These are phyloP conservation scores for Cyprinus carpio DNA, from an alignment of 2,113 vertebrate genomes.

Conservation along the genomic window DNA sequence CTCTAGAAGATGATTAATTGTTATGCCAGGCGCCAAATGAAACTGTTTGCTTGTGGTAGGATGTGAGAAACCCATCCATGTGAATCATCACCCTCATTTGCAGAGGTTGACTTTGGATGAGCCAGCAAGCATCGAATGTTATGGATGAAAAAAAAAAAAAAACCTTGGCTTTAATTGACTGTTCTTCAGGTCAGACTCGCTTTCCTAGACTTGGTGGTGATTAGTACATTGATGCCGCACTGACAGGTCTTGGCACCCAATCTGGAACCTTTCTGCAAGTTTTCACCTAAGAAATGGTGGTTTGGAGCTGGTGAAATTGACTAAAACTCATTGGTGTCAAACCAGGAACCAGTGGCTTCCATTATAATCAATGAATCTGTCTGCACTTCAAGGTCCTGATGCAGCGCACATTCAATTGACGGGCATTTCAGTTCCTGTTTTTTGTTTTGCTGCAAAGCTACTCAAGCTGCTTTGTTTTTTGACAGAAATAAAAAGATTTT, in stretches of 20 bases:
- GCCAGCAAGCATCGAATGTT: neutral
- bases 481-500: neutral
- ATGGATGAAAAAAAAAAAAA: conserved; percentile 3
- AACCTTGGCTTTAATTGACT: neutral
- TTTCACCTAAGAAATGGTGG: neutral
- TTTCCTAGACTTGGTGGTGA: conserved; percentile 8
- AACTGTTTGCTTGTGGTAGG: conserved; percentile 25
- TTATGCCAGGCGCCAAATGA: conserved; percentile 43
- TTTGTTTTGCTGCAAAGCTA: neutral
- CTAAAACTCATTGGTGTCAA: neutral
- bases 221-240: neutral
- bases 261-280: neutral
- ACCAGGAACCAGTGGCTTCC: neutral
- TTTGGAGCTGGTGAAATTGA: neutral
- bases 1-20: conserved; percentile 31
- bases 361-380: neutral
- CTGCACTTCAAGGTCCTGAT: neutral
- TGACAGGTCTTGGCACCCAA: neutral
- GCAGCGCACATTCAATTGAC: neutral
- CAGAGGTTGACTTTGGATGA: conserved; percentile 22
- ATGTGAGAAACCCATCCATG: neutral
- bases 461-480: neutral
- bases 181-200: neutral
- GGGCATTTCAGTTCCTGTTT: neutral
- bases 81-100: conserved; percentile 26